Conservation (phyloP, 1,140 invertebrate species). For the Metopolophium dirhodum region DNA sequence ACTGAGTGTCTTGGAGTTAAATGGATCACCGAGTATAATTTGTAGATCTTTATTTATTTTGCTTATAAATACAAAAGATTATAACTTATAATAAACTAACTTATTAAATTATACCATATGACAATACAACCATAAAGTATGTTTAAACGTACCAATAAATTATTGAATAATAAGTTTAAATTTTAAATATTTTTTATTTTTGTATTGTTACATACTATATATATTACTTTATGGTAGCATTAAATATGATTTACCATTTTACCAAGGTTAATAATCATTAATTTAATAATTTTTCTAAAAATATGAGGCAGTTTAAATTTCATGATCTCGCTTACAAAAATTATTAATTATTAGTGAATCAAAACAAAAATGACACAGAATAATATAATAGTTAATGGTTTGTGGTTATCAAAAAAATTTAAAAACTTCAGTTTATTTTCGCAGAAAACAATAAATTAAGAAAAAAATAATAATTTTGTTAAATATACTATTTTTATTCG, state of each 20-base stretch:
- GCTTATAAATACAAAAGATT: not conserved
- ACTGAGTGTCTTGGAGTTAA: not conserved
- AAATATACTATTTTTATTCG: not conserved
- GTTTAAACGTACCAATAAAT: not conserved
- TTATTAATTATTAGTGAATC: not conserved
- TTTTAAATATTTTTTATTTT: too few species aligned
- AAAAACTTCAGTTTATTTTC: not conserved
- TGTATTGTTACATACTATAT: not conserved
- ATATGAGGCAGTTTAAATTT: not conserved
- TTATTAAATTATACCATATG: not conserved
- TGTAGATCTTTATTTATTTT: not conserved
- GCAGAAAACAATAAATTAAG: not conserved
- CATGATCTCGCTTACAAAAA: not conserved
- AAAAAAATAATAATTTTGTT: not conserved
- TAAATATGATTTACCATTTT: not conserved
- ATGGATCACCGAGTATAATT: not conserved
- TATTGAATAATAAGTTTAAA: too few species aligned
- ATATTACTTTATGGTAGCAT: constrained; percentile 4
- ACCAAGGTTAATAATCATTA: not conserved
- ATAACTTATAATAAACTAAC: not conserved
- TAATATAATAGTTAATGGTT: not conserved
- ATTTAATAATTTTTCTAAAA: not conserved
- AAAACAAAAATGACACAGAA: not conserved
- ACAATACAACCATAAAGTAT: not conserved
- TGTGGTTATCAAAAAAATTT: not conserved